Evolutionary conservation across 2,113 vertebrate genomes (phyloP).

Genomic region (Pseudorhombus dupliciocellatus): DNA sequence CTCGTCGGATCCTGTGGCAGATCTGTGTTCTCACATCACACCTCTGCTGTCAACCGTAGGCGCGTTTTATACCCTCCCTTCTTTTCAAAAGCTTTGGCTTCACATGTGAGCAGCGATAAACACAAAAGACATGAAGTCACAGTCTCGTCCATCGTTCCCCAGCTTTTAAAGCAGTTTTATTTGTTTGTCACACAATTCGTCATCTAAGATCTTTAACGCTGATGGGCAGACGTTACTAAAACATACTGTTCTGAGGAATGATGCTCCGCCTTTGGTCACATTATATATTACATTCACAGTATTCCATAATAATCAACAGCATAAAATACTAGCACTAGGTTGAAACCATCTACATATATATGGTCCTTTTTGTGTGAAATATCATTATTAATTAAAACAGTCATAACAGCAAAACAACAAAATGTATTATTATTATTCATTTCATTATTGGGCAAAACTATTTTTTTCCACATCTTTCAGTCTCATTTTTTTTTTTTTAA

Average conservation of each 20-base stretch:
- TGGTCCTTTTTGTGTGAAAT: not conserved
- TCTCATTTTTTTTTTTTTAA: constrained; percentile 41
- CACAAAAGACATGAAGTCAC: not conserved
- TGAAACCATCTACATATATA: not conserved
- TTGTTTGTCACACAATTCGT: not conserved
- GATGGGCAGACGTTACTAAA: not conserved
- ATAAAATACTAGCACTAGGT: not conserved
- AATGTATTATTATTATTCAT: not conserved
- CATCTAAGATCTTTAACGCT: not conserved
- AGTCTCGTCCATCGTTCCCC: not conserved
- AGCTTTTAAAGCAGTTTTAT: not conserved
- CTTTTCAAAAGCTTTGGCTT: not conserved
- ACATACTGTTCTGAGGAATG: not conserved
- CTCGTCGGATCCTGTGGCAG: too few relatives aligned
- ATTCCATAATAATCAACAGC: not conserved
- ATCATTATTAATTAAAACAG: not conserved
- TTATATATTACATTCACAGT: not conserved
- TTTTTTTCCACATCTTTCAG: constrained; percentile 7
- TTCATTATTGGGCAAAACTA: not conserved
- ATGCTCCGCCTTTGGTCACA: not conserved
- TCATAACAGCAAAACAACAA: not conserved
- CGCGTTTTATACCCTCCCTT: too few relatives aligned
- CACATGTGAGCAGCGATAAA: not conserved
- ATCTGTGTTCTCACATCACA: too few relatives aligned
- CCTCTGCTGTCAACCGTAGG: too few relatives aligned